A percentile compares a stretch with the other conserved stretches of the same genome.
These are phyloP conservation scores for Calephelis nemesis DNA, from an alignment of 1,140 invertebrate species.

Conservation along the genomic window DNA sequence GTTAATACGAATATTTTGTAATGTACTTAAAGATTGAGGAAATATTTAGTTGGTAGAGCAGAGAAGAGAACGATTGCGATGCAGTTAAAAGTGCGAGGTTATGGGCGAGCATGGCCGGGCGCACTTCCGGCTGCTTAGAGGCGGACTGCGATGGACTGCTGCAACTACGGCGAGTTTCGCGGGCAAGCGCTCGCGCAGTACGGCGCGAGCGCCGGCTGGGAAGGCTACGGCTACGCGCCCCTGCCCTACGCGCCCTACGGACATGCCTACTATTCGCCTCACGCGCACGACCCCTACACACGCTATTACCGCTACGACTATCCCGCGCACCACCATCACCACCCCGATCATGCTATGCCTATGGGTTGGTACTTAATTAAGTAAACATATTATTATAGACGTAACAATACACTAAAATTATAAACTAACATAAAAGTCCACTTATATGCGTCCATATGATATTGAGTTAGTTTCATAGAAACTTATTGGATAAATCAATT, in stretches of 20 bases:
- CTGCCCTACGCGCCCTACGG: slow-evolving; percentile 62
- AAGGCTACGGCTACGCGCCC: slow-evolving; percentile 60
- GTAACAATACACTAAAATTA: no score
- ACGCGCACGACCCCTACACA: slow-evolving; percentile 65
- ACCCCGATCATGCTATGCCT: slow-evolving; percentile 63
- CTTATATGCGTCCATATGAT: no score
- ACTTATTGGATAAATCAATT: no score
- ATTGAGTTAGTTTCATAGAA: no score
- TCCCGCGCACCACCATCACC: slow-evolving; percentile 56
- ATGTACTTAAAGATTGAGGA: slow-evolving; percentile 25
- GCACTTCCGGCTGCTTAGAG: slow-evolving; percentile 59
- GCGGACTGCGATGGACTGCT: slow-evolving; percentile 63
- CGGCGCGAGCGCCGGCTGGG: slow-evolving; percentile 55
- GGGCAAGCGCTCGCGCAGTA: slow-evolving; percentile 48
- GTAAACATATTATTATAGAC: not conserved
- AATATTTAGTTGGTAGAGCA: slow-evolving; percentile 25
- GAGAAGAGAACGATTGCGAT: slow-evolving; percentile 43
- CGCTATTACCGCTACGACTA: slow-evolving; percentile 72
- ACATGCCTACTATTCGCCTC: slow-evolving; percentile 57
- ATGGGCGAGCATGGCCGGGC: slow-evolving; percentile 49
- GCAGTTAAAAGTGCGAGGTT: slow-evolving; percentile 46
- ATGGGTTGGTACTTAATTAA: slow-evolving; percentile 58
- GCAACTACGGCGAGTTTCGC: slow-evolving; percentile 68
- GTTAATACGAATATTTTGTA: slow-evolving; percentile 20
- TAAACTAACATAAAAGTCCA: no score